Percentiles rank a stretch among this genome's conserved stretches.
Evolutionary conservation across 2,797 vertebrate genomes (phyloP).

Genomic region (Phalloptychus januarius): DNA sequence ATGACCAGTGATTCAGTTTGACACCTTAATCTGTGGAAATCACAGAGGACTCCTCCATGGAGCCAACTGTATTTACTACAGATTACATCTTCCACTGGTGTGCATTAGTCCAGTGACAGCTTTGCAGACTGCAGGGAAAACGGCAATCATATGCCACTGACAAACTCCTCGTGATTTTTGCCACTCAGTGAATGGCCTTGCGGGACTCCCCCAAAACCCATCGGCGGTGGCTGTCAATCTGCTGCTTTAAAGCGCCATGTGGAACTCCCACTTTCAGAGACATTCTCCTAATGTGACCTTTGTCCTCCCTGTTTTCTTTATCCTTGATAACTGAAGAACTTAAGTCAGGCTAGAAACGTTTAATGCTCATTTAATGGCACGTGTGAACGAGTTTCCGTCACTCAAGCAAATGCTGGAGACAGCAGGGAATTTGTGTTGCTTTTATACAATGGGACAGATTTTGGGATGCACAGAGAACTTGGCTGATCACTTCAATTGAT

Average conservation of each 20-base stretch:
- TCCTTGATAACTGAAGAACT: constrained; percentile 54
- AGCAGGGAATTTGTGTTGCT: constrained; percentile 61
- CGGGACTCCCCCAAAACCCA: constrained; percentile 44
- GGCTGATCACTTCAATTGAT: background rate
- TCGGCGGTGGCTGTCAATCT: constrained; percentile 43
- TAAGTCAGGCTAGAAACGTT: constrained; percentile 41
- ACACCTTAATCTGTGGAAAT: constrained; percentile 77
- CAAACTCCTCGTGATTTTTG: constrained; percentile 62
- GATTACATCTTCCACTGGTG: constrained; percentile 73
- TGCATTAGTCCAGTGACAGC: constrained; percentile 73
- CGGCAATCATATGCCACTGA: constrained; percentile 70
- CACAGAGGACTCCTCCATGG: constrained; percentile 63
- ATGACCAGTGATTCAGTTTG: constrained; percentile 72
- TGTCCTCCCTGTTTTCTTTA: constrained; percentile 30
- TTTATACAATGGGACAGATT: constrained; percentile 62
- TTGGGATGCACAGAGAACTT: background rate
- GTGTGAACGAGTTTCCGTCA: constrained; percentile 8
- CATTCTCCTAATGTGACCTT: constrained; percentile 38
- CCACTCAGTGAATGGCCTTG: constrained; percentile 54
- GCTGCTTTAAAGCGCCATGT: constrained; percentile 22
- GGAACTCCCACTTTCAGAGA: constrained; percentile 15
- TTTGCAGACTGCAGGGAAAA: constrained; percentile 72
- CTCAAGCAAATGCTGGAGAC: constrained; percentile 56
- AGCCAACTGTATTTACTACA: constrained; percentile 76
- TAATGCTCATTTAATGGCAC: constrained; percentile 29